Evolutionary conservation across 2,113 vertebrate species (phyloP).

Genomic region (Pungitius pungitius): DNA sequence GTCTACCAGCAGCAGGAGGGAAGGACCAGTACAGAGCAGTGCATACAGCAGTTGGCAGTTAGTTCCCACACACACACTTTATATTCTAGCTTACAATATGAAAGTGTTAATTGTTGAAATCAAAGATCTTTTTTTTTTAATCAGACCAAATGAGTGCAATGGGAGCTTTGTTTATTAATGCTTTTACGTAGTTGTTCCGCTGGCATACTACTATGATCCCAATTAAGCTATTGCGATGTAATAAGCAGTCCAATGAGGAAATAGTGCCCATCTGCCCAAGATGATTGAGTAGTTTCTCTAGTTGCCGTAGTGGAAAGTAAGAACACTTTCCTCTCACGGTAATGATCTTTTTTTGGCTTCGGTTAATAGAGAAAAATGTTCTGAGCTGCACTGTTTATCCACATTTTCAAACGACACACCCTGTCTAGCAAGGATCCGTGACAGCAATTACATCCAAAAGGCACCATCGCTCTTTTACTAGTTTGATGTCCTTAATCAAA

Average conservation of each 20-base stretch:
- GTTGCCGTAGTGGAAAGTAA: not conserved
- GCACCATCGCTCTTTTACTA: constrained; percentile 30
- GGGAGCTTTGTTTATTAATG: not conserved
- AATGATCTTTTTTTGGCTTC: constrained; percentile 38
- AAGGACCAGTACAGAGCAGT: no score
- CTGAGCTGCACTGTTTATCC: constrained; percentile 25
- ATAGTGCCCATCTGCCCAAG: not conserved
- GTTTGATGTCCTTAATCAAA: constrained; percentile 16
- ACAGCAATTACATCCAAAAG: constrained; percentile 41
- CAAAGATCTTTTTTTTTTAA: not conserved
- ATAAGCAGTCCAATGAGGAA: not conserved
- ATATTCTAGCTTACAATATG: not conserved
- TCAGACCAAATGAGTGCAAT: not conserved
- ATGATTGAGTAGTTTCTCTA: not conserved
- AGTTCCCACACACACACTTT: not conserved
- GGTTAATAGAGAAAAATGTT: constrained; percentile 11
- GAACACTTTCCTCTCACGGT: constrained; percentile 12
- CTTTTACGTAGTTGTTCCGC: not conserved
- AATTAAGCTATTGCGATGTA: not conserved
- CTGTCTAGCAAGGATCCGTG: constrained; percentile 24
- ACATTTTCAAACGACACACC: not conserved
- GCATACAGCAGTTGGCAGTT: constrained; percentile 1
- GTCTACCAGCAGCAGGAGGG: no score
- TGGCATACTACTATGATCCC: not conserved
- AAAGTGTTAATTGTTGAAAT: not conserved